Base-by-base conservation (phyloP, 2,888 invertebrate species). In the Drosophila anomalata region DNA sequence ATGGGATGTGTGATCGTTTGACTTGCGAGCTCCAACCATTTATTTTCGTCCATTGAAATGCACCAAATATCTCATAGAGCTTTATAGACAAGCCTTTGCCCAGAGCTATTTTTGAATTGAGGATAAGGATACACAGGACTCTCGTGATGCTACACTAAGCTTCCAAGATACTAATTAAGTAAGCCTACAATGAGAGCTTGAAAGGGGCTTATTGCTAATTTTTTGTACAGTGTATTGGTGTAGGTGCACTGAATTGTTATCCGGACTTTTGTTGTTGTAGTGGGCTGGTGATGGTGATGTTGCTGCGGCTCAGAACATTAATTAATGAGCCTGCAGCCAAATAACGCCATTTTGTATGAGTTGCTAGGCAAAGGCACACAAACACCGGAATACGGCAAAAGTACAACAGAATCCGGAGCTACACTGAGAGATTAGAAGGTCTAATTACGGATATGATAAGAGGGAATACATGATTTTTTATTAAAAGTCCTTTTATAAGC, bases 291-390 rank as follows among this genome's bases (percentile, higher is more conserved):
- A 44, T 76, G 72, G 68, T 60, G 51, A 44, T 76, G 72, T 66
- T 67, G 71, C 57, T 63, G 76, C 56, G 74, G 70, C 73, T 74
- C 61, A 79, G 73, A 84, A 86, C 86, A 81, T 83, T 83, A 83
- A 83, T 83, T 83, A 83, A 86, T 83, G 79, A 68, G 81, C 86
- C 83, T 77, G 86, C 83, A 86, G 83, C 79, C 70, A 77, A 86
- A 77, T 79, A 81, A 82, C 80, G 82, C 75, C 77, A 78, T 82
- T 85, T 82, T 75, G 65, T 68, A 60, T 63, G 60, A 51, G 59
- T 58, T 51, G 71, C 67, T 66, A 44, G 66, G 66, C 51, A 57
- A 60, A 61, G 44, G 54, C 29, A 42, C 14, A 36, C 59, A 51
- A 26, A 41, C 29, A 22, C 39, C 24, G 53, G 67, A 68, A 42